Percentiles rank a stretch among this genome's conserved stretches.
These are phyloP conservation scores for Brachypodius melanocephalos DNA, from an alignment of 2,113 vertebrate genomes.

Conservation along the genomic window DNA sequence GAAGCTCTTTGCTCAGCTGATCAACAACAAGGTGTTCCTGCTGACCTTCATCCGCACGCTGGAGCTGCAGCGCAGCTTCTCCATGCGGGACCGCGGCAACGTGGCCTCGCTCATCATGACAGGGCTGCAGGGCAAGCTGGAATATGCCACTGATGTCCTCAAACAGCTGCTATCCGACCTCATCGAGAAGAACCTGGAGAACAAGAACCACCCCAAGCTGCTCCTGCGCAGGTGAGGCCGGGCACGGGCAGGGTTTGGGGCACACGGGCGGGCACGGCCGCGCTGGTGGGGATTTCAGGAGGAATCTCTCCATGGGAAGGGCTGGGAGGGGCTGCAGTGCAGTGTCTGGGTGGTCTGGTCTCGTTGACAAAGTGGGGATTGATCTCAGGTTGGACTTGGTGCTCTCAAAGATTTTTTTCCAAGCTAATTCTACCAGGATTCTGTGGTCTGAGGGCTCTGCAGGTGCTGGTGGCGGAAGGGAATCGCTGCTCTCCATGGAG, in stretches of 20 bases:
- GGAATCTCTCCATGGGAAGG: fast-evolving
- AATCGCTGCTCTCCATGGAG: not conserved
- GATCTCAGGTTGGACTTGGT: fast-evolving
- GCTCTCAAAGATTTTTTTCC: not conserved
- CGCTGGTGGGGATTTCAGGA: fast-evolving
- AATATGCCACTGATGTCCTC: slow-evolving; percentile 95
- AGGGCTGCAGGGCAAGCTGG: slow-evolving; percentile 91
- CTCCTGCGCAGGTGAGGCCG: slow-evolving; percentile 86
- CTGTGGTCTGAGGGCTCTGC: not conserved
- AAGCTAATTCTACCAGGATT: fast-evolving
- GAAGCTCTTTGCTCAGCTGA: slow-evolving; percentile 94
- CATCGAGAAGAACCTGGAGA: slow-evolving; percentile 97
- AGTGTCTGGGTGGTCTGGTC: not conserved
- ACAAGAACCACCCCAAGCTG: slow-evolving; percentile 98
- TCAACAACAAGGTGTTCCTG: slow-evolving; percentile 99
- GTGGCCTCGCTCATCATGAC: slow-evolving; percentile 99
- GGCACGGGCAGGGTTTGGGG: not conserved
- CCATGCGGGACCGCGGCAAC: slow-evolving; percentile 96
- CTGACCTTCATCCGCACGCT: slow-evolving; percentile 95
- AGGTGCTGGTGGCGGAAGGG: not conserved
- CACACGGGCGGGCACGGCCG: fast-evolving
- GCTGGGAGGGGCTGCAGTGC: not conserved
- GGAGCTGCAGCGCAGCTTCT: slow-evolving; percentile 95
- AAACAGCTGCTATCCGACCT: slow-evolving; percentile 96
- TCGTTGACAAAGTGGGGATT: not conserved